phyloP scores from a whole-genome alignment of 1,140 invertebrate genomes.

The Wiebesia pumilae region DNA sequence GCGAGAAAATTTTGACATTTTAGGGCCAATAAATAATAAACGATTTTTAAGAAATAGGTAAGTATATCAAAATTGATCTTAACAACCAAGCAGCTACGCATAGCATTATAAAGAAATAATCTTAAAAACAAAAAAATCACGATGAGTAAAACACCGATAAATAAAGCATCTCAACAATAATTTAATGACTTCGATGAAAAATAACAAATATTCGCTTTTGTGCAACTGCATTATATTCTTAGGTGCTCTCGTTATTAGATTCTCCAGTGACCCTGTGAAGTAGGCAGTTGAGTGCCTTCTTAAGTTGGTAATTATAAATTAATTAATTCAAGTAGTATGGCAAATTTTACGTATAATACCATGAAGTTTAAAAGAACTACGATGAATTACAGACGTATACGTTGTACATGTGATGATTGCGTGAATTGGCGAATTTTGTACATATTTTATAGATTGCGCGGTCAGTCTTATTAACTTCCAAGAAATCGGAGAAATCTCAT shows the following conservation, averaged over 20 bases:
- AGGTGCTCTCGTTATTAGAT: neutral
- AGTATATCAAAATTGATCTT: slow-evolving; percentile 5
- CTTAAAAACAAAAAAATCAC: neutral
- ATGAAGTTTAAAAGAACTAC: neutral
- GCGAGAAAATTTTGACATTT: neutral
- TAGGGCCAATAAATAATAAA: neutral
- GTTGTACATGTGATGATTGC: neutral
- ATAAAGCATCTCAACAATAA: slow-evolving; percentile 16
- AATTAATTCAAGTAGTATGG: slow-evolving; percentile 27
- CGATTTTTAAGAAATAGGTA: neutral
- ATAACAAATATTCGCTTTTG: slow-evolving; percentile 16
- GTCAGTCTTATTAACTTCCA: slow-evolving; percentile 37
- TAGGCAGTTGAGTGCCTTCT: neutral
- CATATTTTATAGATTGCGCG: neutral
- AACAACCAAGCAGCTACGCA: neutral
- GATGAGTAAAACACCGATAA: neutral
- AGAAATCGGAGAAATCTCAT: neutral
- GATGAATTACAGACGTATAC: neutral
- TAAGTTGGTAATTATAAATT: neutral
- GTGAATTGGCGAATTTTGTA: neutral
- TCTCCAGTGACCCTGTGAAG: neutral
- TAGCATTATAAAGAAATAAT: neutral
- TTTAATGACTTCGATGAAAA: slow-evolving; percentile 13
- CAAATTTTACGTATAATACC: neutral
- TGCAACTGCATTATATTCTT: slow-evolving; percentile 8